Conservation (phyloP, 92 coral and sea anemone species). For the Blastomussa wellsi region DNA sequence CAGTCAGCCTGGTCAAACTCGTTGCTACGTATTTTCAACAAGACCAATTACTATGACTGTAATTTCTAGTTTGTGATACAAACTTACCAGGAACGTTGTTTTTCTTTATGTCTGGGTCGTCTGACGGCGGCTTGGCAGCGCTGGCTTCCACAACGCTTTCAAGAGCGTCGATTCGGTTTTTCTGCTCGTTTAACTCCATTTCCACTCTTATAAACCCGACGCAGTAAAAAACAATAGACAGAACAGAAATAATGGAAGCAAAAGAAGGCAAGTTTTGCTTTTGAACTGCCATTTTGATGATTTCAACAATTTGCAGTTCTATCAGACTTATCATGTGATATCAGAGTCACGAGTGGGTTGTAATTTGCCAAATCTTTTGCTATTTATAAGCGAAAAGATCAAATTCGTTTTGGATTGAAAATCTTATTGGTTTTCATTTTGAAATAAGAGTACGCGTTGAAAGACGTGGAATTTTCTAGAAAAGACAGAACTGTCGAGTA, state of each 20-base stretch:
- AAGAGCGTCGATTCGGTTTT: neutral
- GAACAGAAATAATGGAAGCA: slow-evolving; percentile 11
- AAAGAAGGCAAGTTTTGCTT: slow-evolving; percentile 28
- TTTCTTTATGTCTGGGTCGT: neutral
- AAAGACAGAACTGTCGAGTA: neutral
- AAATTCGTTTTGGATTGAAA: neutral
- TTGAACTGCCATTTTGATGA: slow-evolving; percentile 7
- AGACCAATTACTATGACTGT: neutral
- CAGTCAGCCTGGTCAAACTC: too few species aligned
- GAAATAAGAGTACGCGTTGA: neutral
- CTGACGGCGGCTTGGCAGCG: slow-evolving; percentile 3
- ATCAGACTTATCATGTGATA: neutral
- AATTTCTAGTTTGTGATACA: neutral
- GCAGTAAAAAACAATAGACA: slow-evolving; percentile 27
- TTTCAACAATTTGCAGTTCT: neutral
- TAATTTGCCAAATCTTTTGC: neutral
- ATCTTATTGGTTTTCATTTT: neutral
- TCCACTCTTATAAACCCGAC: slow-evolving; percentile 30
- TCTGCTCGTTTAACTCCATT: slow-evolving; percentile 3
- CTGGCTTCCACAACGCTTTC: neutral
- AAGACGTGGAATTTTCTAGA: neutral
- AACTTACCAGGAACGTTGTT: slow-evolving; percentile 3
- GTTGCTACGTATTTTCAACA: too few species aligned
- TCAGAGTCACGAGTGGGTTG: neutral
- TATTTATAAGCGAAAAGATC: neutral